These are phyloP conservation scores for Eucriotettix oculatus DNA, from an alignment of 2,888 invertebrate species.

Conservation along the genomic window DNA sequence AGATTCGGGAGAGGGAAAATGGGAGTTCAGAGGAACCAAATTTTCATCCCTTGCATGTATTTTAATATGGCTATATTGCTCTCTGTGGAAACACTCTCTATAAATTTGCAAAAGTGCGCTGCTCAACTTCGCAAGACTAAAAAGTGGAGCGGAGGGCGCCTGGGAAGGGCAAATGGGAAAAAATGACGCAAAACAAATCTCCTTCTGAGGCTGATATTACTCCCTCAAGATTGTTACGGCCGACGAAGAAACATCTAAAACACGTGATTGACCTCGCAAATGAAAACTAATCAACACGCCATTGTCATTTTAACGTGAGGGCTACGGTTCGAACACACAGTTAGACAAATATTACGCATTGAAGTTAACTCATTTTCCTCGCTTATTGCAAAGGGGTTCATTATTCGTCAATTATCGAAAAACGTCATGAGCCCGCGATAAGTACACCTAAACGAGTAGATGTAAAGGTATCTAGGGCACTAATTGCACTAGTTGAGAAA, in stretches of 20 bases:
- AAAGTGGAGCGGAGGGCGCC: neutral
- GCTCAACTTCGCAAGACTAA: neutral
- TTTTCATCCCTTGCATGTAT: conserved; percentile 11
- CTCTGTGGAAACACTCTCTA: conserved; percentile 4
- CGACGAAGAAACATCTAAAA: neutral
- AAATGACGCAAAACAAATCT: conserved; percentile 14
- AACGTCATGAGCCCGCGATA: no score
- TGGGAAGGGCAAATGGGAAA: neutral
- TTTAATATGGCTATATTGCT: conserved; percentile 8
- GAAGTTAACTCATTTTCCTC: no score
- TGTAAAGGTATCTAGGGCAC: no score
- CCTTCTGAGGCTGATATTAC: conserved; percentile 11
- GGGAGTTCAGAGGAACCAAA: conserved; percentile 3
- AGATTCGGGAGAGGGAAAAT: conserved; percentile 1
- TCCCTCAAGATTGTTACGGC: conserved; percentile 9
- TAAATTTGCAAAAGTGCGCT: conserved; percentile 12
- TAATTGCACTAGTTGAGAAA: no score
- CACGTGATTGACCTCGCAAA: no score
- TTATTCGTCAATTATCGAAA: no score
- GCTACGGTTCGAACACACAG: no score
- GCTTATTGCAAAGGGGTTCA: no score
- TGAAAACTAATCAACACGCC: no score
- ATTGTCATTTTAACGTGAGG: no score
- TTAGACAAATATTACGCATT: no score
- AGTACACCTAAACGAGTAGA: no score